These are phyloP conservation scores for Mystacornis crossleyi DNA, from an alignment of 2,113 vertebrate species.

Conservation along the genomic window DNA sequence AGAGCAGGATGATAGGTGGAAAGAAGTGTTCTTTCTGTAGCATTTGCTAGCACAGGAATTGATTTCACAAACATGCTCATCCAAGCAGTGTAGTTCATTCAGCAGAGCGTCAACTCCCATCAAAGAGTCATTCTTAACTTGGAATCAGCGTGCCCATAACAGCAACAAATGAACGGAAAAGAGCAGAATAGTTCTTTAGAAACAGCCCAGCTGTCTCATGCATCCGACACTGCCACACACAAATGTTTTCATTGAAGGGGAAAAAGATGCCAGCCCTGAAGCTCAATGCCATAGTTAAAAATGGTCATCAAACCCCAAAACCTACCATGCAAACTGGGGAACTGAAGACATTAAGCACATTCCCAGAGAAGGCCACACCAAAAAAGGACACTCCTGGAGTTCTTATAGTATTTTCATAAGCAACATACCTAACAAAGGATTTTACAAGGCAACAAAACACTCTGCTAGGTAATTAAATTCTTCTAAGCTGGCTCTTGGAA, in stretches of 20 bases:
- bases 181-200: slow-evolving; percentile 64
- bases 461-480: slow-evolving; percentile 21
- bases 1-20: slow-evolving; percentile 20
- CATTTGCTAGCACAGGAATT: slow-evolving; percentile 51
- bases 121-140: slow-evolving; percentile 63
- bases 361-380: not conserved
- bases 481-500: not conserved
- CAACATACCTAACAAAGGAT: not conserved
- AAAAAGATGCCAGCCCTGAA: not conserved
- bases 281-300: slow-evolving; percentile 16
- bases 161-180: slow-evolving; percentile 61
- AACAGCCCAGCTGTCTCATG: slow-evolving; percentile 48
- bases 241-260: slow-evolving; percentile 40
- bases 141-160: slow-evolving; percentile 15
- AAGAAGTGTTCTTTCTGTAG: slow-evolving; percentile 45
- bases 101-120: slow-evolving; percentile 1
- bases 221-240: slow-evolving; percentile 25
- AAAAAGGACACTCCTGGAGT: not conserved
- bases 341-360: not conserved
- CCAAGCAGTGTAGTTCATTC: slow-evolving; percentile 44
- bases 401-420: not conserved
- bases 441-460: slow-evolving; percentile 36
- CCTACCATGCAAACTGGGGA: not conserved
- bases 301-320: not conserved
- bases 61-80: slow-evolving; percentile 31